A percentile compares a stretch with the other conserved stretches of the same genome.
phyloP scores from a whole-genome alignment of 2,797 vertebrate species.

The Odontamblyopus rebecca region DNA sequence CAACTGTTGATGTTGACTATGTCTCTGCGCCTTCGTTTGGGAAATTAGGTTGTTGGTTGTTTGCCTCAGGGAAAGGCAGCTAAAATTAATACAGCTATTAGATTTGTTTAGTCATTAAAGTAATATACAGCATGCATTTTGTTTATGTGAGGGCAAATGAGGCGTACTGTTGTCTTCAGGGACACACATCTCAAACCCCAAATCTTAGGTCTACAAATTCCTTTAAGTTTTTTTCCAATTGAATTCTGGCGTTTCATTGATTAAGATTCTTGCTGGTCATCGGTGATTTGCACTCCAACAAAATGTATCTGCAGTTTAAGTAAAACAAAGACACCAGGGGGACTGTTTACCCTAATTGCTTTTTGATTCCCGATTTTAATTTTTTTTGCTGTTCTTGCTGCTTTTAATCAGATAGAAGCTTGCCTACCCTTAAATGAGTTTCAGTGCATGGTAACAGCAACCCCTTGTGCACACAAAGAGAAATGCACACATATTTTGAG shows the following conservation, averaged over 20 bases:
- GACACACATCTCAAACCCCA: not conserved
- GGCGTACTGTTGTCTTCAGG: not conserved
- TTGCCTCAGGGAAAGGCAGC: not conserved
- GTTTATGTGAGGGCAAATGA: conserved; percentile 4
- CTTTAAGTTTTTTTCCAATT: not conserved
- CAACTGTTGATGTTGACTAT: not conserved
- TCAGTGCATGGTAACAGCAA: conserved; percentile 54
- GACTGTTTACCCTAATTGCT: conserved; percentile 19
- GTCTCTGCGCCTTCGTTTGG: not conserved
- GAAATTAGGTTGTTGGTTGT: not conserved
- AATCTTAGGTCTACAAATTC: not conserved
- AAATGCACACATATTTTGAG: conserved; percentile 24
- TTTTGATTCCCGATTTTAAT: conserved; percentile 39
- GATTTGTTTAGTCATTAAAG: conserved; percentile 3
- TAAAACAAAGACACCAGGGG: not conserved
- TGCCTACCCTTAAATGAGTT: not conserved
- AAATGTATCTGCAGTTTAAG: conserved; percentile 8
- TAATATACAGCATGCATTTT: no score
- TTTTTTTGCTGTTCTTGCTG: conserved; percentile 21
- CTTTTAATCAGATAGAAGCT: conserved; percentile 15
- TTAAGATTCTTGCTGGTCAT: not conserved
- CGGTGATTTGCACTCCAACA: not conserved
- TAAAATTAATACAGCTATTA: conserved; percentile 7
- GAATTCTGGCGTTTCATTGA: not conserved
- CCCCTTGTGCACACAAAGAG: conserved; percentile 59